Conservation (phyloP, 2,113 vertebrate genomes). For the Petrocephalus zakoni region DNA sequence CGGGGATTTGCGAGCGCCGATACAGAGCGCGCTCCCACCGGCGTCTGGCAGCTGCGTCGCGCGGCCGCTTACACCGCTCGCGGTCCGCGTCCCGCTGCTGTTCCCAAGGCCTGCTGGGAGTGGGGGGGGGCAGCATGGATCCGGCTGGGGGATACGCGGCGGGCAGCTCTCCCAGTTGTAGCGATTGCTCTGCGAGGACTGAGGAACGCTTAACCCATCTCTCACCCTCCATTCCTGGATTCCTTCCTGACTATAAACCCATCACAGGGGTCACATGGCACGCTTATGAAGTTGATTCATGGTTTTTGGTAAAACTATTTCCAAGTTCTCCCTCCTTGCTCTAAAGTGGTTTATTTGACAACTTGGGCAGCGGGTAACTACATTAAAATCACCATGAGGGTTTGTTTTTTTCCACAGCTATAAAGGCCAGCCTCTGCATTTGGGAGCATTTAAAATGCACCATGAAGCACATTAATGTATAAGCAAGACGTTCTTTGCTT, state of each 20-base stretch:
- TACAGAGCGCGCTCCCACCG: neutral
- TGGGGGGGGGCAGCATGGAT: neutral
- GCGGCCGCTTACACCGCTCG: neutral
- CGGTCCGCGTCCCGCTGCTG: neutral
- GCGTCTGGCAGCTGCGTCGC: neutral
- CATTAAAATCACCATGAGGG: neutral
- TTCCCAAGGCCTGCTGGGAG: neutral
- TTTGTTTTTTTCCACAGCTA: neutral
- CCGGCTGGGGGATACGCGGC: neutral
- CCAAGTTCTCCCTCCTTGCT: neutral
- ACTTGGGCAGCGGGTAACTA: neutral
- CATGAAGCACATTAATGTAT: neutral
- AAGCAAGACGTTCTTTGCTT: neutral
- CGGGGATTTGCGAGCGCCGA: neutral
- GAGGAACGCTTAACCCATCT: neutral
- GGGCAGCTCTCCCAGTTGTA: neutral
- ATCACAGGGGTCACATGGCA: conserved; percentile 16
- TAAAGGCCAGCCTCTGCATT: neutral
- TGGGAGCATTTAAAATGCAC: neutral
- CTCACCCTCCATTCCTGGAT: neutral
- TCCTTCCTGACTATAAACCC: conserved; percentile 16
- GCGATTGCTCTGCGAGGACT: neutral
- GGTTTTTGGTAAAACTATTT: neutral
- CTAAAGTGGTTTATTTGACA: neutral
- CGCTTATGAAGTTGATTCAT: neutral